Conservation (phyloP, 1,140 invertebrate species). For the Phthorimaea operculella region DNA sequence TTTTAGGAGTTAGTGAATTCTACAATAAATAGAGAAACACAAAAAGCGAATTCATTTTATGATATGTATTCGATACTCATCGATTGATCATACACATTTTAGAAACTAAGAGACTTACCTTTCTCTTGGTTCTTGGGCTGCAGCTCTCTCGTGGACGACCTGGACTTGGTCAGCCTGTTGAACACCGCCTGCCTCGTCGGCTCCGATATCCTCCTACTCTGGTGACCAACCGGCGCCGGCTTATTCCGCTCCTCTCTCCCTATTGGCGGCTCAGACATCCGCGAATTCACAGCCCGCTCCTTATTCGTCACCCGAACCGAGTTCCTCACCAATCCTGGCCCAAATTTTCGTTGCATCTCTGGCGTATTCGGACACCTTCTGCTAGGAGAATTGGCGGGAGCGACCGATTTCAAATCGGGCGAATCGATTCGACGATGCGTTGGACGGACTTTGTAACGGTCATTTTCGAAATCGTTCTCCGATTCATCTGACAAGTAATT, state of each 20-base stretch:
- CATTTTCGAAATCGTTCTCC: constrained; percentile 47
- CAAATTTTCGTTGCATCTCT: constrained; percentile 63
- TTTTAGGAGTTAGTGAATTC: too few relatives aligned
- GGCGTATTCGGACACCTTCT: constrained; percentile 60
- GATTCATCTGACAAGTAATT: constrained; percentile 47
- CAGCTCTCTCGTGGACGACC: constrained; percentile 59
- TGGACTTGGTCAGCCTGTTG: constrained; percentile 59
- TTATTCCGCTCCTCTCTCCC: constrained; percentile 34
- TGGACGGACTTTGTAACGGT: constrained; percentile 44
- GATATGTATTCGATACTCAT: background rate
- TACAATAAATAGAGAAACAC: too few relatives aligned
- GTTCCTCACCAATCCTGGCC: constrained; percentile 53
- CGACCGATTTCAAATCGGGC: constrained; percentile 50
- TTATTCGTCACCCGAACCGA: constrained; percentile 49
- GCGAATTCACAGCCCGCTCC: constrained; percentile 35
- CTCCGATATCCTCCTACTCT: constrained; percentile 53
- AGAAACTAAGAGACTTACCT: constrained; percentile 28
- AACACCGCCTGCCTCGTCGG: constrained; percentile 46
- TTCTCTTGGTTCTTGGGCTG: constrained; percentile 56
- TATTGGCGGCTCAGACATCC: constrained; percentile 46
- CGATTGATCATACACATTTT: background rate
- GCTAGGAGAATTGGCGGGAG: constrained; percentile 48
- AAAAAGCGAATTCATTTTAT: too few relatives aligned
- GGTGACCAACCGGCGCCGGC: constrained; percentile 39
- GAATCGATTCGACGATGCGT: constrained; percentile 48